Evolutionary conservation across 2,888 invertebrate genomes (phyloP), one percentile per base, ranked within the genome.

Genomic region (Prosapia bicincta): DNA sequence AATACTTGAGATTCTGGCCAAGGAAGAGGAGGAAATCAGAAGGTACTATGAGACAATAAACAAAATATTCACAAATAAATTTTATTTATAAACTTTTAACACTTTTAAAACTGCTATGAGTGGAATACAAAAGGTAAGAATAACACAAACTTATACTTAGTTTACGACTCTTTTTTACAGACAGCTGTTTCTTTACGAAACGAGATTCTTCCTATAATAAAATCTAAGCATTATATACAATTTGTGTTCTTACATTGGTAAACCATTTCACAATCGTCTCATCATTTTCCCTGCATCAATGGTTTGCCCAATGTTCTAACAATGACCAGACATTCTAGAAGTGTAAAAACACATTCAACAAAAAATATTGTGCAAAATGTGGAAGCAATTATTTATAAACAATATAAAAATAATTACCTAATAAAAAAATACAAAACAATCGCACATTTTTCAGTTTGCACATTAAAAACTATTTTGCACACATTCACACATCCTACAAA

Each of bases 321-420:
- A 38, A 38, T 54, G 54, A 6, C 20, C 54, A 54, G 2, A 54
- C 54, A 54, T 54, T 54, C 54, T 6, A 54, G n/a, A 20, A 20
- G n/a, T 20, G 54, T 54, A 54, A 54, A 54, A 54, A 54, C 54
- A 54, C 54, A 54, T 54, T 54, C n/a, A 54, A 54, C n/a, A 54
- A 9, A 30, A 30, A 54, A 54, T 15, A n/a, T 54, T 54, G 54
- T 54, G 54, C 54, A 54, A 54, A 72, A 71, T 72, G 67, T 72
- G 66, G 67, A 72, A 72, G 72, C 72, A 72, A 67, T 30, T 66
- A 66, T 32, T 66, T 72, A 72, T 23, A 26, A 72, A 67, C 67
- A 67, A 24, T 72, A 72, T 67, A 72, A 72, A 72, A 72, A 72
- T 72, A 72, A 72, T 72, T 25, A 54, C 54, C 54, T 20, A 54